Evolutionary conservation across 2,113 vertebrate species (phyloP), one percentile per base, ranked within the genome.

Genomic region (Boleophthalmus pectinirostris): DNA sequence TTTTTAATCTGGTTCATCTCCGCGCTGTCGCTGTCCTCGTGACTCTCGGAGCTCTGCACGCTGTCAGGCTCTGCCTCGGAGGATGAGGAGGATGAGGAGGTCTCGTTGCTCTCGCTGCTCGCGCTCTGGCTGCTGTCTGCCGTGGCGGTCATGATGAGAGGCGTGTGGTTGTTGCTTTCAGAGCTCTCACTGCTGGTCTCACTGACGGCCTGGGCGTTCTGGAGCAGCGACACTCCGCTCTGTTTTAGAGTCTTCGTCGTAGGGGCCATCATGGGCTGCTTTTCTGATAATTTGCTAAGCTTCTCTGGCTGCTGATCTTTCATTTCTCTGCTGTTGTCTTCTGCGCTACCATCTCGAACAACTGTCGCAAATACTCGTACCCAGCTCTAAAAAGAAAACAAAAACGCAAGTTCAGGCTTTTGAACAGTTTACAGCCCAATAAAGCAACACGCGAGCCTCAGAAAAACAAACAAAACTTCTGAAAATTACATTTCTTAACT

Each of bases 291-390:
- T 68, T 56, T 73, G 66, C 20, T 68, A 10, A 33, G 23, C 3
- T 66, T 10, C 0, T 79, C 78, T n/a, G 67, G 25, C 1, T 78
- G 25, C 1, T 74, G 77, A 82, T 68, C 66, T 18, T 46, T 70
- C 51, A 77, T 77, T 78, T 87, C 83, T 21, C 61, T 87, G 60
- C 70, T 83, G 69, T 83, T 85, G 77, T 89, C 84, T 46, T 90
- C 87, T 11, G 64, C 45, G 3, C 90, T 90, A 38, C 70, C 56
- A 53, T 15, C 73, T 66, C 76, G 64, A 53, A 29, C 53, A 16
- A 82, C 63, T 24, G 73, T 78, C 10, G 78, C 49, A 69, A 82
- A 86, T 66, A 75, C 71, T 47, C 0, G 72, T 45, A 85, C 67
- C 89, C 80, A 87, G 16, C 66, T 87, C 84, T 91, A 73, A 63